Evolutionary conservation across 1,140 invertebrate species (phyloP).

Genomic region (Macrobrachium rosenbergii): DNA sequence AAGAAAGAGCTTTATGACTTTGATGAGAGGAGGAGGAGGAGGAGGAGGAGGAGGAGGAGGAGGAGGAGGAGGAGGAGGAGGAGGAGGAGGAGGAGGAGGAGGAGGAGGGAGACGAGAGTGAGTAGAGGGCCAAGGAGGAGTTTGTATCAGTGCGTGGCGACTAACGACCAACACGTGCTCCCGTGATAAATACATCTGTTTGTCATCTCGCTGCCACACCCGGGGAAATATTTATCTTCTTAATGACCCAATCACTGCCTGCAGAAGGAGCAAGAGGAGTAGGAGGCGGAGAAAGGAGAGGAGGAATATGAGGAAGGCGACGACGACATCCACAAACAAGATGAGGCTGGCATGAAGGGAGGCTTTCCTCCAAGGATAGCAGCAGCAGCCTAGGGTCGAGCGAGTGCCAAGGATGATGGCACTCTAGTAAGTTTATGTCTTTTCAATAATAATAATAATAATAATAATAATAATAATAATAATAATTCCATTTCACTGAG

Average conservation of each 20-base stretch:
- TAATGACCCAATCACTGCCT: conserved; percentile 52
- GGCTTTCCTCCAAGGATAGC: no score
- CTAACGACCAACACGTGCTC: conserved; percentile 53
- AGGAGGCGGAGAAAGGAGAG: background rate
- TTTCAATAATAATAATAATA: no score
- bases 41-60: background rate
- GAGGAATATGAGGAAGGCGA: background rate
- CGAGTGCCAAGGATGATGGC: background rate
- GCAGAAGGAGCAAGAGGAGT: background rate
- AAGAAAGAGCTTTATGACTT: background rate
- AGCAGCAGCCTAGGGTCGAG: no score
- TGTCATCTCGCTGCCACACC: conserved; percentile 50
- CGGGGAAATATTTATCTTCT: conserved; percentile 55
- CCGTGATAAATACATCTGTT: conserved; percentile 53
- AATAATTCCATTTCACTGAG: no score
- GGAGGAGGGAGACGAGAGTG: background rate
- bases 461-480: no score
- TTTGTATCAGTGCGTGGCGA: conserved; percentile 22
- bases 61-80: background rate
- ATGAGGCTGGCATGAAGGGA: background rate
- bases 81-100: background rate
- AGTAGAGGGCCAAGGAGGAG: background rate
- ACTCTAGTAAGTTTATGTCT: background rate
- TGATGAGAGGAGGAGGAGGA: background rate
- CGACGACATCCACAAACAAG: background rate